Evolutionary conservation across 1,140 invertebrate species (phyloP).

Genomic region (Aphelinus certus): DNA sequence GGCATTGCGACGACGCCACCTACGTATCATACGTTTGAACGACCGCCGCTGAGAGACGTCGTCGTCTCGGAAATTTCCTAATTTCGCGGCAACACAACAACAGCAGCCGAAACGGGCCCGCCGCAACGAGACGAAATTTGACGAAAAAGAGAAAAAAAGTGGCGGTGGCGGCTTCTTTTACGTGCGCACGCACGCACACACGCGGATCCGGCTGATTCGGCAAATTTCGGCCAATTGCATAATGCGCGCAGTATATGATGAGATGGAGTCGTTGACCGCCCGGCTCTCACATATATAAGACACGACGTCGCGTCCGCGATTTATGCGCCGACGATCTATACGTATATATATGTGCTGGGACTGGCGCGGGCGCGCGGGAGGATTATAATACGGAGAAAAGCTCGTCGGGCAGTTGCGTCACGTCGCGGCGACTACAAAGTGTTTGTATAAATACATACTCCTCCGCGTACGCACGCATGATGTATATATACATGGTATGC

Average conservation of each 20-base stretch:
- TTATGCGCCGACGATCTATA: slow-evolving; percentile 28
- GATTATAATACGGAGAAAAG: slow-evolving; percentile 54
- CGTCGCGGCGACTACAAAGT: slow-evolving; percentile 64
- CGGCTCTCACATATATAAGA: slow-evolving; percentile 40
- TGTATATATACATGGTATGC: too few relatives aligned
- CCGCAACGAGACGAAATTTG: slow-evolving; percentile 22
- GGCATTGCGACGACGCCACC: too few relatives aligned
- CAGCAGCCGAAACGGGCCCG: too few relatives aligned
- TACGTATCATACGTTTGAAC: too few relatives aligned
- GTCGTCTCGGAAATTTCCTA: slow-evolving; percentile 2
- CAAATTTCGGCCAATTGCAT: slow-evolving; percentile 63
- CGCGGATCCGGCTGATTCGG: slow-evolving; percentile 51
- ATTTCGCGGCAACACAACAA: not conserved
- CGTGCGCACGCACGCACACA: not conserved
- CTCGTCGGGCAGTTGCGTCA: slow-evolving; percentile 61
- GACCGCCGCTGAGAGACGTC: not conserved
- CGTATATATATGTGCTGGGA: slow-evolving; percentile 37
- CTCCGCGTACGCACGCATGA: too few relatives aligned
- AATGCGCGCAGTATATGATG: slow-evolving; percentile 40
- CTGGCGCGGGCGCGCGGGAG: slow-evolving; percentile 21
- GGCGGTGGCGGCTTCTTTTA: not conserved
- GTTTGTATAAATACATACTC: not conserved
- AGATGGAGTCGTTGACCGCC: slow-evolving; percentile 58
- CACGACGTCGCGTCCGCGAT: slow-evolving; percentile 20
- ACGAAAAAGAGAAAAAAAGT: not conserved